These are phyloP conservation scores for Agriopis leucophaearia DNA, from an alignment of 2,888 invertebrate genomes.

Conservation along the genomic window DNA sequence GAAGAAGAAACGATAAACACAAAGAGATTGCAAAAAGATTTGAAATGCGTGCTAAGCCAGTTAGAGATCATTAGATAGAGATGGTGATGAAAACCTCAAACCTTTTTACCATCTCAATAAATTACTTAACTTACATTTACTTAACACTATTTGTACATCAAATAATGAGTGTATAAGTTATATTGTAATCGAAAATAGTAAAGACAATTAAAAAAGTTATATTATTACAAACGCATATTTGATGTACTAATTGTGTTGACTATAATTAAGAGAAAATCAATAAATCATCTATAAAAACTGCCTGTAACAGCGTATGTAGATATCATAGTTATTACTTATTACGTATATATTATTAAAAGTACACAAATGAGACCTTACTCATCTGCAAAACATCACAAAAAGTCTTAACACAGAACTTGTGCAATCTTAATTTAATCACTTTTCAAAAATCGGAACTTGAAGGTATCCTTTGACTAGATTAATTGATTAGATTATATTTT, in stretches of 20 bases:
- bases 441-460: background rate
- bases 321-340: conserved; percentile 14
- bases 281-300: conserved; percentile 33
- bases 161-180: background rate
- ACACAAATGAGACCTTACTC: background rate
- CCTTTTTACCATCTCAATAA: conserved; percentile 55
- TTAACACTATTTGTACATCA: conserved; percentile 34
- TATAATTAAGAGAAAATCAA: conserved; percentile 24
- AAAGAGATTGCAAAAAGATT: conserved; percentile 60
- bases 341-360: conserved; percentile 16
- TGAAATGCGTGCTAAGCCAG: conserved; percentile 53
- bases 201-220: background rate
- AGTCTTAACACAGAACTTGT: conserved; percentile 8
- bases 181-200: background rate
- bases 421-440: conserved; percentile 11
- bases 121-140: conserved; percentile 32
- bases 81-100: conserved; percentile 42
- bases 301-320: conserved; percentile 50
- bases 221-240: conserved; percentile 6
- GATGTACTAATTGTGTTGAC: conserved; percentile 21
- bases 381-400: conserved; percentile 6
- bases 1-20: conserved; percentile 61
- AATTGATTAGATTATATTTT: no score
- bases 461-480: background rate
- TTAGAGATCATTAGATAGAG: conserved; percentile 22